Conservation (phyloP, 2,888 invertebrate genomes). For the Trissoscelio sp. region DNA sequence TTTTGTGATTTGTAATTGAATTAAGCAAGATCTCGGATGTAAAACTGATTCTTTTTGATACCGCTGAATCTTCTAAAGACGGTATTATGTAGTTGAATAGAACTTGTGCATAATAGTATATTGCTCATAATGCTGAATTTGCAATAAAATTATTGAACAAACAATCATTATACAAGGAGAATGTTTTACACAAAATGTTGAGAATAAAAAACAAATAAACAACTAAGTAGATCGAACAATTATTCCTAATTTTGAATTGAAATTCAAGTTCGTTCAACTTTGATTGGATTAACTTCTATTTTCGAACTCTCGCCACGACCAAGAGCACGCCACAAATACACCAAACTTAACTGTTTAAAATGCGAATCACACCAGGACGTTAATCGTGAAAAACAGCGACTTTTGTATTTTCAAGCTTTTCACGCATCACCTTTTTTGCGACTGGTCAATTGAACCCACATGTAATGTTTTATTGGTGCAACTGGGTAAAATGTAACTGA, state of each 20-base stretch:
- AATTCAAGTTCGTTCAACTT: neutral
- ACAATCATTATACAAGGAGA: neutral
- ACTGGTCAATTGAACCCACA: slow-evolving; percentile 8
- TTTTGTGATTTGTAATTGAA: no score
- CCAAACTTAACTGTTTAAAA: neutral
- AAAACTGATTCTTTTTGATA: neutral
- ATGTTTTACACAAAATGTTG: neutral
- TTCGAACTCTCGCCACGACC: neutral
- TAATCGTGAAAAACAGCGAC: neutral
- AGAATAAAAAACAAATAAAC: neutral
- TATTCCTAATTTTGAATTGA: neutral
- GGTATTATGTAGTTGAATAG: slow-evolving; percentile 6
- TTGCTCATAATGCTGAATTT: slow-evolving; percentile 1
- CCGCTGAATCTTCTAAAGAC: neutral
- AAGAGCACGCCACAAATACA: neutral
- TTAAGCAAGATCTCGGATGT: no score
- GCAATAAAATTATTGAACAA: slow-evolving; percentile 1
- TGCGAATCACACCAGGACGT: neutral
- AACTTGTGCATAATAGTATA: neutral
- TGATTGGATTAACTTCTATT: neutral
- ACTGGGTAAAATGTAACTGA: slow-evolving; percentile 22
- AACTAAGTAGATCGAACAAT: neutral
- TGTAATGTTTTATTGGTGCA: slow-evolving; percentile 23
- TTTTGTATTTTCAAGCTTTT: neutral
- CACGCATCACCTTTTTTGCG: neutral